Evolutionary conservation across 2,797 vertebrate genomes (phyloP), one percentile per base, ranked within the genome.

Genomic region (Mus minutoides): DNA sequence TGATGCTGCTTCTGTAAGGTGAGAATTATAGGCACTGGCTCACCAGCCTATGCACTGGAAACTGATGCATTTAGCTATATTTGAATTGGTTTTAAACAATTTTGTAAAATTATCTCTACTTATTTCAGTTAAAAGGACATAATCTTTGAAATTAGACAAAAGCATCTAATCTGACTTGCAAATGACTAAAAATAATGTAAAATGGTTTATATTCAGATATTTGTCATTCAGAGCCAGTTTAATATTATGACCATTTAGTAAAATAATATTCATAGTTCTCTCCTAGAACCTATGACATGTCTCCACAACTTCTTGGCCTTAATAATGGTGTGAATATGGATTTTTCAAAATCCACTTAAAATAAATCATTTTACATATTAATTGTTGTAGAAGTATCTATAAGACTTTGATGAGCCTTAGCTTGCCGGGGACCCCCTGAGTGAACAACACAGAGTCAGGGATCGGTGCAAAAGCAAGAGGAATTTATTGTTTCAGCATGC

Each of bases 21-120:
- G 78, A 88, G 80, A 86, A 43, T 16, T n/a, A 3, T 13, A 80
- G 62, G 87, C 26, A 79, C 34, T 88, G 90, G 83, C 29, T 79
- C 34, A 22, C 2, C 34, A 56, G 58, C 26, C 6, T 19, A 52
- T 46, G 62, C 8, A 40, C 67, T 62, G 67, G 31, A 92, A 93
- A 95, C 29, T 90, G 80, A 88, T 94, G 90, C 62, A 40, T 9
- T 64, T 56, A 91, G 67, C n/a, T 29, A 85, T 92, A 34, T 31
- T 92, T 87, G n/a, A 95, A 78, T 24, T 91, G 46, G 3, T 95
- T 95, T 84, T 80, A 19, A 88, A 91, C 19, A 96, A 94, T 0
- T 92, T 91, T 54, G 85, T 95, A 40, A 85, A 75, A 95, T 37
- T 71, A 19, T 80, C 16, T 80, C 22, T 24, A 14, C 64, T 71